Conservation (phyloP, 2,113 vertebrate species). For the Chionis minor region DNA sequence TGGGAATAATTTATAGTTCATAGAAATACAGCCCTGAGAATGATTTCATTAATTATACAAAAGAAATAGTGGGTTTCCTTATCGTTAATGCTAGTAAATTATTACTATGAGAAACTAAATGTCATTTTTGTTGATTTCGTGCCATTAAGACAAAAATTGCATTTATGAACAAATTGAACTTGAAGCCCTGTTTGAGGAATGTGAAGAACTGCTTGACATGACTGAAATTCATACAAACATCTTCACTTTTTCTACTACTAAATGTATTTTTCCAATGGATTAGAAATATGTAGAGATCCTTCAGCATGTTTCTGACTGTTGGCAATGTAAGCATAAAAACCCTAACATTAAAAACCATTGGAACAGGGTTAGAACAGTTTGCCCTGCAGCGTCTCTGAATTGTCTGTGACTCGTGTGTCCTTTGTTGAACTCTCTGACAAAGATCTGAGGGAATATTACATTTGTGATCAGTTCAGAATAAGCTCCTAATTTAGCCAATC, state of each 20-base stretch:
- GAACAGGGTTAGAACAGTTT: background rate
- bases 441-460: background rate
- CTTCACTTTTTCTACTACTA: constrained; percentile 15
- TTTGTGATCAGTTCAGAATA: background rate
- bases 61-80: background rate
- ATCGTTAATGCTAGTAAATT: background rate
- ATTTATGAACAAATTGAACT: background rate
- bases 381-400: background rate
- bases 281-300: background rate
- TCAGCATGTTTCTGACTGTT: background rate
- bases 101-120: background rate
- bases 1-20: background rate
- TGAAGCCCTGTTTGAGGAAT: constrained; percentile 10
- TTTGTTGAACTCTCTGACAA: background rate
- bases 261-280: background rate
- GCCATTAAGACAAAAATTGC: background rate
- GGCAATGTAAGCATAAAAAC: background rate
- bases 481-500: background rate
- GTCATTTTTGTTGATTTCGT: constrained; percentile 1
- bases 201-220: background rate
- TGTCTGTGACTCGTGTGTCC: background rate
- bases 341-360: background rate
- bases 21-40: constrained; percentile 15
- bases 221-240: background rate
- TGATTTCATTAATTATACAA: constrained; percentile 48